phyloP scores from a whole-genome alignment of 1,140 invertebrate species.

The Drosophila willistoni region DNA sequence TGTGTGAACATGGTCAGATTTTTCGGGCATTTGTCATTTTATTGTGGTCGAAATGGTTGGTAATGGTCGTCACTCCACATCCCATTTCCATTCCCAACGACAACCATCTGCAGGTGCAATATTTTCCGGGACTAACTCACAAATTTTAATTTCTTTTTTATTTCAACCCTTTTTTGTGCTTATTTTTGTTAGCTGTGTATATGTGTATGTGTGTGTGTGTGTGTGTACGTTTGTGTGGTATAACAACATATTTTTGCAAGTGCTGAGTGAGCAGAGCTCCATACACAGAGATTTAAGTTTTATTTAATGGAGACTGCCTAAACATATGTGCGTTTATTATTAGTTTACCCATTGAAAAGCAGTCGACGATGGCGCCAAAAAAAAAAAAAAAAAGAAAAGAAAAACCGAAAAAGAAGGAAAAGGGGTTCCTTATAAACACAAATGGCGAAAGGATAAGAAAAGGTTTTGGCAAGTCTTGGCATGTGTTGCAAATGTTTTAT shows the following conservation, averaged over 20 bases:
- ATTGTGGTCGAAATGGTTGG: constrained; percentile 74
- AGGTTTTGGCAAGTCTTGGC: not conserved
- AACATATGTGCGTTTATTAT: constrained; percentile 61
- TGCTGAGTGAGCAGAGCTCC: constrained; percentile 57
- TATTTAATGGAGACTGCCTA: constrained; percentile 63
- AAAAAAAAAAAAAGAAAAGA: not conserved
- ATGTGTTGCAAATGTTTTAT: constrained; percentile 24
- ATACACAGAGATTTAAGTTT: constrained; percentile 59
- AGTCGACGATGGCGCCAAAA: constrained; percentile 45
- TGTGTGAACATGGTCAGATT: constrained; percentile 71
- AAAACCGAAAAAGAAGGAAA: not conserved
- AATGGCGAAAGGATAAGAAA: constrained; percentile 7
- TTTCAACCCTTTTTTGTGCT: constrained; percentile 59
- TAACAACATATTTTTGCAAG: constrained; percentile 59
- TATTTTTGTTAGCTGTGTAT: constrained; percentile 13
- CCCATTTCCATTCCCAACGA: constrained; percentile 7
- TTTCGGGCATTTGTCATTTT: constrained; percentile 78
- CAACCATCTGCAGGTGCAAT: constrained; percentile 69
- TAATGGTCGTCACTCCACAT: constrained; percentile 60
- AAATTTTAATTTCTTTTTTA: constrained; percentile 78
- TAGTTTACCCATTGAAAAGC: constrained; percentile 59
- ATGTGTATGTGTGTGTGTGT: constrained; percentile 28
- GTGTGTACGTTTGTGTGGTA: constrained; percentile 15
- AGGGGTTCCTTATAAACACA: not conserved
- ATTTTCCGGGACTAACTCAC: constrained; percentile 59